Evolutionary conservation across 2,797 vertebrate species (phyloP).

Genomic region (Oceanodroma leucorhoa): DNA sequence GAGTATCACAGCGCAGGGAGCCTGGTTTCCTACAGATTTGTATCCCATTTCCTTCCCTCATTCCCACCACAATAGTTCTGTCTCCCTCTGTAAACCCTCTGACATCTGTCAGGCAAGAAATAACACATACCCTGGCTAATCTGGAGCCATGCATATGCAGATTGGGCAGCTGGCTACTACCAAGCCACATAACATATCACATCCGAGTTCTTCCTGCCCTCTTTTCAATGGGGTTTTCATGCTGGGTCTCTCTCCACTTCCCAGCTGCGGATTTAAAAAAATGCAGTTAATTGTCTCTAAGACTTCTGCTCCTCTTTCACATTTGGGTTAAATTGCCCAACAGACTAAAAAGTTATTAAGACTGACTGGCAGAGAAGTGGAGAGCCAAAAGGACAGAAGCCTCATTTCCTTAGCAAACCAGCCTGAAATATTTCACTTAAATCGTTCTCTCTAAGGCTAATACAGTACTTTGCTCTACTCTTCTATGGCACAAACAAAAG

Average conservation of each 20-base stretch:
- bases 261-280: conserved; percentile 55
- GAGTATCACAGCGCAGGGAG: not conserved
- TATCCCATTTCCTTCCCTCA: not conserved
- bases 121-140: conserved; percentile 47
- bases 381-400: not conserved
- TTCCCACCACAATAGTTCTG: conserved; percentile 43
- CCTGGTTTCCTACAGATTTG: conserved; percentile 30
- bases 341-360: not conserved
- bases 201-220: conserved; percentile 16
- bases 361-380: not conserved
- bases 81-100: conserved; percentile 45
- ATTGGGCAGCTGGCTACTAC: conserved; percentile 70
- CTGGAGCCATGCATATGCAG: conserved; percentile 68
- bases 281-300: conserved; percentile 26
- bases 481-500: not conserved
- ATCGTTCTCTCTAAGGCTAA: not conserved
- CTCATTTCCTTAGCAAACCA: not conserved
- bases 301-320: conserved; percentile 13
- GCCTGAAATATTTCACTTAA: not conserved
- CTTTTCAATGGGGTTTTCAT: conserved; percentile 51
- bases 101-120: conserved; percentile 67
- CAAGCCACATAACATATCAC: conserved; percentile 36
- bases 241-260: conserved; percentile 54
- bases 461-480: not conserved
- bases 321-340: not conserved